Base-by-base conservation (phyloP, 2,888 invertebrate species). In the Crossocerus cetratus region DNA sequence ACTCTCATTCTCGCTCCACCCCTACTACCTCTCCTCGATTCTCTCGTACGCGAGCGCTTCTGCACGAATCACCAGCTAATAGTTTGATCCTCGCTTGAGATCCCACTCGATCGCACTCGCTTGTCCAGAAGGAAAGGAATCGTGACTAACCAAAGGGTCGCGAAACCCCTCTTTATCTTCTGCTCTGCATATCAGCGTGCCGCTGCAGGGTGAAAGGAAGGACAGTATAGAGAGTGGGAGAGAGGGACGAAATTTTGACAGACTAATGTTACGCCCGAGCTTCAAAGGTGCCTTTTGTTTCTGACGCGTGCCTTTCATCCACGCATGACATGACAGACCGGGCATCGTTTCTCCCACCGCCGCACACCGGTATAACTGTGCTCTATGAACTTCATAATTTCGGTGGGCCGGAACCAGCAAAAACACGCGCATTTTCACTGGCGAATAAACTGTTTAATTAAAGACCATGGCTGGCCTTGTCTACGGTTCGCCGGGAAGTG, bases 21-120 rank as follows among this genome's bases (percentile, higher is more conserved):
- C 32, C 32, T 32, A 8, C 11, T 32, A 8, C 8, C 8, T 32
- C 0, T 32, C 32, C 32, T 75, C 60, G 69, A 60, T 57, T 32
- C 44, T 42, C 4, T 21, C 63, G 55, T 32, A 45, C 13, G 61
- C 61, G 57, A 59, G 59, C n/a, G n/a, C n/a, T n/a, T n/a, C n/a
- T 61, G 57, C 69, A 74, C 70, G 76, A 74, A 84, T 82, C 77
- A 74, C 74, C 77, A 67, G 65, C 78, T 86, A 86, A 86, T 86
- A 80, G 80, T 73, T 85, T 80, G 80, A 82, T 82, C 76, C 78
- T 77, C 73, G 68, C 79, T 80, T 80, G 84, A 84, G 78, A 83
- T 78, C 73, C 70, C 78, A 72, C 70, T 65, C 59, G 73, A 72
- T 72, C 74, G 71, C 69, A 69, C 69, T 44, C 72, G 67, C 58